Evolutionary conservation across 2,888 invertebrate genomes (phyloP).

Genomic region (Neocrepidodera transversa): DNA sequence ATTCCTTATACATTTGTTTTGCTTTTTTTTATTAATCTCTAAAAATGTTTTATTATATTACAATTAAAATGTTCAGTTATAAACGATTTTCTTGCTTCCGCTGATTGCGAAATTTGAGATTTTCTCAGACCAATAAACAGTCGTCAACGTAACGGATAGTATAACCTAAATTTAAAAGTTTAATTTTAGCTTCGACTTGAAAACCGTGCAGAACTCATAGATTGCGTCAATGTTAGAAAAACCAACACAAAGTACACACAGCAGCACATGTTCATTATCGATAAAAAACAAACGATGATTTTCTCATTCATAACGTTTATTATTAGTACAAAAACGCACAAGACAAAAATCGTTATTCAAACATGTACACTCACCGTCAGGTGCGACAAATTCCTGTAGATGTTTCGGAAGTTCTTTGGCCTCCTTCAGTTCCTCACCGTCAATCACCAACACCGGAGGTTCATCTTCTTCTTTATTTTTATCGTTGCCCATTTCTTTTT

Average conservation of each 20-base stretch:
- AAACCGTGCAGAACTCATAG: slow-evolving; percentile 16
- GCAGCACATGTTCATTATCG: slow-evolving; percentile 18
- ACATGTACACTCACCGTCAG: slow-evolving; percentile 28
- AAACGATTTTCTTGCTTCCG: not conserved
- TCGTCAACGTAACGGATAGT: slow-evolving; percentile 10
- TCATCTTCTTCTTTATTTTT: slow-evolving; percentile 38
- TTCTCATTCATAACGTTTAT: slow-evolving; percentile 21
- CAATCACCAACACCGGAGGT: slow-evolving; percentile 66
- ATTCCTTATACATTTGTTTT: too few species aligned
- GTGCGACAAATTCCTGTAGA: slow-evolving; percentile 77
- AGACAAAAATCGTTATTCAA: not conserved
- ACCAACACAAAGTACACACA: slow-evolving; percentile 15
- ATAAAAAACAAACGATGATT: slow-evolving; percentile 28
- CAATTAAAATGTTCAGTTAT: too few species aligned
- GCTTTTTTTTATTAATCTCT: too few species aligned
- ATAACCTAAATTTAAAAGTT: slow-evolving; percentile 46
- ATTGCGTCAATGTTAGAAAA: slow-evolving; percentile 30
- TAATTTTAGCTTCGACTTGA: slow-evolving; percentile 41
- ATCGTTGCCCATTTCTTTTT: slow-evolving; percentile 18
- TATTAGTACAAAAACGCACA: slow-evolving; percentile 26
- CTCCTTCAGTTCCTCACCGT: slow-evolving; percentile 70
- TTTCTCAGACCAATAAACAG: slow-evolving; percentile 6
- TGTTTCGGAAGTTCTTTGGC: slow-evolving; percentile 76
- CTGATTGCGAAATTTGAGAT: not conserved
- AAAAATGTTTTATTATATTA: too few species aligned